A percentile compares a stretch with the other conserved stretches of the same genome.
Conservation (phyloP, 2,113 vertebrate genomes). For the Gasterosteus nipponicus region DNA sequence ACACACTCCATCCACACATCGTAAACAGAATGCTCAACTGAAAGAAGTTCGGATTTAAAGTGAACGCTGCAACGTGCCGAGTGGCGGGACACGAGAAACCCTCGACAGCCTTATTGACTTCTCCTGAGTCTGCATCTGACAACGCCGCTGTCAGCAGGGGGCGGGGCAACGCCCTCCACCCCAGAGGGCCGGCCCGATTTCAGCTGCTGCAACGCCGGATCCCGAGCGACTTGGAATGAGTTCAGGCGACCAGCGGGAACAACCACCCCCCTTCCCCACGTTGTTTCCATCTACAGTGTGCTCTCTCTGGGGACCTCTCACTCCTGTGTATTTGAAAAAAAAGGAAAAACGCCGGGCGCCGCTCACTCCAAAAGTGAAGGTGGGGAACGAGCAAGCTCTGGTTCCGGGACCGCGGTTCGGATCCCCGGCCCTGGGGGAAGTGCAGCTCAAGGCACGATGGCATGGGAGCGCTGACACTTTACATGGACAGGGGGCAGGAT, state of each 20-base stretch:
- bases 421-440: conserved; percentile 38
- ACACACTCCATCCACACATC: conserved; percentile 32
- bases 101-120: conserved; percentile 61
- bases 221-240: conserved; percentile 58
- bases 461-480: conserved; percentile 61
- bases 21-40: conserved; percentile 32
- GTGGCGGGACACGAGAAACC: conserved; percentile 45
- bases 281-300: conserved; percentile 47
- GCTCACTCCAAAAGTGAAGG: conserved; percentile 34
- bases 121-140: conserved; percentile 58
- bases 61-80: conserved; percentile 31
- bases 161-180: conserved; percentile 56
- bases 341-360: conserved; percentile 36
- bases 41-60: conserved; percentile 41
- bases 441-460: conserved; percentile 43
- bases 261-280: conserved; percentile 14
- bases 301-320: conserved; percentile 38
- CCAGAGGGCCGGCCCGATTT: conserved; percentile 51
- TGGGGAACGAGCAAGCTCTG: conserved; percentile 1
- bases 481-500: conserved; percentile 57
- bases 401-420: conserved; percentile 40
- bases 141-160: conserved; percentile 54
- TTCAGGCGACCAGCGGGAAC: conserved; percentile 47
- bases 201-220: conserved; percentile 35
- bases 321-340: conserved; percentile 17